Evolutionary conservation across 2,113 vertebrate species (phyloP), one percentile per base, ranked within the genome.

Genomic region (Shinisaurus crocodilurus): DNA sequence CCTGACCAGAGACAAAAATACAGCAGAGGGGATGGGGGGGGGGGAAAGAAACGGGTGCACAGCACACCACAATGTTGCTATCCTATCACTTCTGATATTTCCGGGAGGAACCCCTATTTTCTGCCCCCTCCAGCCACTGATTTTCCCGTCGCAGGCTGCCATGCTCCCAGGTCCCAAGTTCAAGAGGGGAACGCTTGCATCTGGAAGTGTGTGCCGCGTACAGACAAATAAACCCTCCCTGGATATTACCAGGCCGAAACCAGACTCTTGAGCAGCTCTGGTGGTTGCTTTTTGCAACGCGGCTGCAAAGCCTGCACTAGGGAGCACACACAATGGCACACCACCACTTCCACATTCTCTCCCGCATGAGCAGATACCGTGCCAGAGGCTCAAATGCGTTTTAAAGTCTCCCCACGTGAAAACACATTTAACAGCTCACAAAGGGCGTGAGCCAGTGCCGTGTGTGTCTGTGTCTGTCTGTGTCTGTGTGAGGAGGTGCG

Each of bases 391-490:
- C 48, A 25, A 45, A 83, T 4, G 54, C 48, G 37, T 45, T 60
- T 74, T 57, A 63, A 82, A 74, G 43, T 60, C 50, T 60, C 50
- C 60, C 60, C 34, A 50, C 40, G 65, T 89, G 80, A 89, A 88
- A 89, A 83, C 69, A 29, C 88, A 74, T 83, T 54, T 82, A 89
- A 63, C 88, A 89, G 69, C 54, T 89, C 40, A 6, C 32, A 84
- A 74, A 18, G 88, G 65, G 81, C 37, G 81, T 25, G 81, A 89
- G 81, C 43, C 76, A 50, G 87, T 37, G 12, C 45, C 10, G 6
- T 40, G 72, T 32, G 13, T 16, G 10, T 8, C 3, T 7, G 12
- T 18, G 60, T 1, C 13, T 3, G 3, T 1, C 15, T 27, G 25
- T 6, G 3, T 1, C 15, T 27, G 67, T 0, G 16, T 1, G 15